These are phyloP conservation scores for Stictonetta naevosa DNA, from an alignment of 2,113 vertebrate genomes.

Conservation along the genomic window DNA sequence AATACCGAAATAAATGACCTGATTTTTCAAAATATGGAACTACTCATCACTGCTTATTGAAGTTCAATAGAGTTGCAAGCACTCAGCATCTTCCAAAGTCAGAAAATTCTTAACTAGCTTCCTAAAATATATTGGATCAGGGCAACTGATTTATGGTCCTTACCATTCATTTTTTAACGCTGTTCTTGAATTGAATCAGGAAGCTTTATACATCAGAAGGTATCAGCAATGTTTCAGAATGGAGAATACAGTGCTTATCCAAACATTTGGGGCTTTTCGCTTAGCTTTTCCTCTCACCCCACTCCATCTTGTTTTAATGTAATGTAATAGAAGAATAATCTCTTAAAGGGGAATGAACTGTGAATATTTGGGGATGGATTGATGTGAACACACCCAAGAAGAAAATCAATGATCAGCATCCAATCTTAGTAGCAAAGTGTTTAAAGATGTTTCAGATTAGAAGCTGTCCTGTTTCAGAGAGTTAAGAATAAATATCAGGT, in stretches of 20 bases:
- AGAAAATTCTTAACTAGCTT: constrained; percentile 30
- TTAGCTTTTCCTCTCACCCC: not conserved
- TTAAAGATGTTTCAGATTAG: not conserved
- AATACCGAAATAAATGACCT: constrained; percentile 66
- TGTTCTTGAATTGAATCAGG: not conserved
- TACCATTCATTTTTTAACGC: not conserved
- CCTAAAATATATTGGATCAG: not conserved
- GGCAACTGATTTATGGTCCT: not conserved
- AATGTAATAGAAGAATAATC: not conserved
- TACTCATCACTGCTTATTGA: constrained; percentile 56
- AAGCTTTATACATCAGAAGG: not conserved
- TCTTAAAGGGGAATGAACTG: not conserved
- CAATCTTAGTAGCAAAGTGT: not conserved
- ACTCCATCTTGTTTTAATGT: not conserved
- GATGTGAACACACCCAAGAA: not conserved
- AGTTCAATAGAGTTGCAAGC: constrained; percentile 35
- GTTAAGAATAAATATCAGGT: not conserved
- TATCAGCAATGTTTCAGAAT: not conserved
- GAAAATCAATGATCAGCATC: not conserved
- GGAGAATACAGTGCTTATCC: not conserved
- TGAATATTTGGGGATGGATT: not conserved
- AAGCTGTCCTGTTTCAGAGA: not conserved
- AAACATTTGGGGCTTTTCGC: not conserved
- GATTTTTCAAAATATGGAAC: constrained; percentile 58
- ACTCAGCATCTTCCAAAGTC: constrained; percentile 43